A percentile compares a stretch with the other conserved stretches of the same genome.
Evolutionary conservation across 2,888 invertebrate species (phyloP).

Genomic region (Cantharis rufa): DNA sequence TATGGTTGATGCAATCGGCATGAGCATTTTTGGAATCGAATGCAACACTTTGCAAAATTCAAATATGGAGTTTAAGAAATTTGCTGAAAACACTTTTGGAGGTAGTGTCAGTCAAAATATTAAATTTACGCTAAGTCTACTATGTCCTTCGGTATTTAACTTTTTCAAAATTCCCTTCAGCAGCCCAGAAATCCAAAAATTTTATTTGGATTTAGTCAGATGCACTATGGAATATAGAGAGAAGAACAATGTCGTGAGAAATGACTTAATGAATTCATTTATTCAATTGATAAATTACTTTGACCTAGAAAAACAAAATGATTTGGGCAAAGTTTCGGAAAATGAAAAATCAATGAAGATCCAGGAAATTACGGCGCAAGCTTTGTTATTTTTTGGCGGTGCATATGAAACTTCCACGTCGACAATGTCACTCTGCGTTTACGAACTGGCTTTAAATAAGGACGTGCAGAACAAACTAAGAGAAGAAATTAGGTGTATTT

Average conservation of each 20-base stretch:
- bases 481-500: slow-evolving; percentile 51
- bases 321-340: neutral
- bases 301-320: neutral
- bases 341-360: neutral
- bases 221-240: slow-evolving; percentile 2
- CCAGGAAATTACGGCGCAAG: slow-evolving; percentile 37
- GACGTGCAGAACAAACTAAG: slow-evolving; percentile 54
- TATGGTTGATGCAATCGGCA: slow-evolving; percentile 51
- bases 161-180: neutral
- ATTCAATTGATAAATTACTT: slow-evolving; percentile 4
- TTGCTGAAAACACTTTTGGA: slow-evolving; percentile 40
- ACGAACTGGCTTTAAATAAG: slow-evolving; percentile 57
- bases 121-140: neutral
- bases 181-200: neutral
- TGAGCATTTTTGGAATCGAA: slow-evolving; percentile 50
- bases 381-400: slow-evolving; percentile 43
- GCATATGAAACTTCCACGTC: slow-evolving; percentile 52
- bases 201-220: neutral
- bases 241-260: neutral
- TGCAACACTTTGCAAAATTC: slow-evolving; percentile 55
- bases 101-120: slow-evolving; percentile 8
- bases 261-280: slow-evolving; percentile 8
- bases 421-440: slow-evolving; percentile 56
- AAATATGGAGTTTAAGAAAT: slow-evolving; percentile 44
- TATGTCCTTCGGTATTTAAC: neutral